phyloP scores from a whole-genome alignment of 2,888 invertebrate species.

The Heteromurus nitidus region DNA sequence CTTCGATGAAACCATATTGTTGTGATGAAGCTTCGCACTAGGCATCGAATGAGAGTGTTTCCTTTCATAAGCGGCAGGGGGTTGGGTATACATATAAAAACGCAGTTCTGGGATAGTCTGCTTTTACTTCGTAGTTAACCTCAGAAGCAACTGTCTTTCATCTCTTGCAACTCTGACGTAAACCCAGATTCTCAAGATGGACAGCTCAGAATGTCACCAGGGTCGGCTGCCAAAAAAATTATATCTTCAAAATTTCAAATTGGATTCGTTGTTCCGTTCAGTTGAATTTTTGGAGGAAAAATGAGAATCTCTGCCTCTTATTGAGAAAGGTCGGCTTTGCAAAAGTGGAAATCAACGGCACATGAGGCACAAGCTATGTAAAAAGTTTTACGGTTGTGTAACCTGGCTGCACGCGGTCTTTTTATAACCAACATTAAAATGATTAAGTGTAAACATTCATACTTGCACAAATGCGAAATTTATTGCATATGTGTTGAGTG shows the following conservation, averaged over 20 bases:
- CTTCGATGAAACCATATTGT: too few species aligned
- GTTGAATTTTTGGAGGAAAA: too few species aligned
- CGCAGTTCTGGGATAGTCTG: too few species aligned
- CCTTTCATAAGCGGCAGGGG: too few species aligned
- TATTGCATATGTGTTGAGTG: background rate
- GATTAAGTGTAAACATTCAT: constrained; percentile 37
- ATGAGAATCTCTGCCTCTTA: background rate
- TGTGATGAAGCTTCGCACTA: too few species aligned
- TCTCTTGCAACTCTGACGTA: background rate
- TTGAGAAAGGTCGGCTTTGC: constrained; percentile 45
- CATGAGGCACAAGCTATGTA: background rate
- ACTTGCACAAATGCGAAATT: constrained; percentile 1
- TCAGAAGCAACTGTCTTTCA: too few species aligned
- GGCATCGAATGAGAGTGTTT: too few species aligned
- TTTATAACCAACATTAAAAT: constrained; percentile 43
- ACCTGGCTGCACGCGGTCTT: constrained; percentile 37
- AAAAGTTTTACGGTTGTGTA: constrained; percentile 24
- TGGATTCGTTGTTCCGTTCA: background rate
- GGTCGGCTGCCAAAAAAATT: constrained; percentile 21
- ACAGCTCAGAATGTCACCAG: constrained; percentile 29
- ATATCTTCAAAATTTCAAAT: background rate
- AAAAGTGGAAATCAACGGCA: too few species aligned
- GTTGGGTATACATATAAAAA: too few species aligned
- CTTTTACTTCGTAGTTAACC: too few species aligned
- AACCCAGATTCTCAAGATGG: background rate